Evolutionary conservation across 2,113 vertebrate species (phyloP).

Genomic region (Myotis yumanensis): DNA sequence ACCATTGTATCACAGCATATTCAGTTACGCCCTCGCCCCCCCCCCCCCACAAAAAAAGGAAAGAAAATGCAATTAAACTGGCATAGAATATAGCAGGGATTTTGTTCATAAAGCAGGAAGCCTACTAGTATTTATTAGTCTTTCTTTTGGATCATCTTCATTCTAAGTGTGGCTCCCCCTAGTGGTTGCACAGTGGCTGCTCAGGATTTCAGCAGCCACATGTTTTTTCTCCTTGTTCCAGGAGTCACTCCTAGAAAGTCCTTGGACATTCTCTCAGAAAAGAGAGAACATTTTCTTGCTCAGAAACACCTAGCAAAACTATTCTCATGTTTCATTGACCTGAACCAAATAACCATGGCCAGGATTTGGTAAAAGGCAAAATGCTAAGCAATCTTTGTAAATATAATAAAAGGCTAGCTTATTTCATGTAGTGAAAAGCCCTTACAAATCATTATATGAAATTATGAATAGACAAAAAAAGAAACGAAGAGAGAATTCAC

Average conservation of each 20-base stretch:
- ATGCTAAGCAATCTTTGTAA: constrained; percentile 15
- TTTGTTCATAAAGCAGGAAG: background rate
- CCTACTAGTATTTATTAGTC: background rate
- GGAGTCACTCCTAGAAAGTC: background rate
- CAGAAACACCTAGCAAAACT: background rate
- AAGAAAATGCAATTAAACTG: background rate
- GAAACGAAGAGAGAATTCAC: background rate
- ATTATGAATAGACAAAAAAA: background rate
- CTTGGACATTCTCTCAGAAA: background rate
- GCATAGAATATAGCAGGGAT: background rate
- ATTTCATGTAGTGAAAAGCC: background rate
- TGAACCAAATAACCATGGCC: background rate
- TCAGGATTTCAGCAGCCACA: background rate
- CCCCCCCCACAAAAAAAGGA: background rate
- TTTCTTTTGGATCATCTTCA: background rate
- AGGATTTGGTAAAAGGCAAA: background rate
- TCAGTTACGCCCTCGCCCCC: background rate
- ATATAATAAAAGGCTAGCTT: background rate
- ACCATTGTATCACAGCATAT: background rate
- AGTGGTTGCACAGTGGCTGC: constrained; percentile 1
- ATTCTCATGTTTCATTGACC: constrained; percentile 22
- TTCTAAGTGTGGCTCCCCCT: constrained; percentile 47
- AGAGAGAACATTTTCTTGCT: background rate
- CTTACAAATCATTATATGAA: constrained; percentile 24
- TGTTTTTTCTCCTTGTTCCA: background rate